Conservation (phyloP, 2,113 vertebrate genomes). For the Helogale parvula region DNA sequence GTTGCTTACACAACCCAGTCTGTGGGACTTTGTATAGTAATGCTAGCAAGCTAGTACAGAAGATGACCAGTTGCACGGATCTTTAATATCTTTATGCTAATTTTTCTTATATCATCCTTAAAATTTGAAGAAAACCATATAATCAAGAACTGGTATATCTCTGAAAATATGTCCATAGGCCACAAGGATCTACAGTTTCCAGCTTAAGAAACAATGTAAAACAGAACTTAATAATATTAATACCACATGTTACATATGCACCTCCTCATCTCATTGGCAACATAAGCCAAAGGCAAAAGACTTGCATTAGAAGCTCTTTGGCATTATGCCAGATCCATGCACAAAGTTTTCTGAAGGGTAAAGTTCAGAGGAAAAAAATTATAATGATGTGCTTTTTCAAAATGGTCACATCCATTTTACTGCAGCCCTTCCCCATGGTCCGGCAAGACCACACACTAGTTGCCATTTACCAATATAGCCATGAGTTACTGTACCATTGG, state of each 20-base stretch:
- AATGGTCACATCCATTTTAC: slow-evolving; percentile 7
- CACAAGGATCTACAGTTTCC: slow-evolving; percentile 55
- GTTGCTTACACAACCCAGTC: not conserved
- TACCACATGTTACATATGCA: slow-evolving; percentile 53
- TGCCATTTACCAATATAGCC: not conserved
- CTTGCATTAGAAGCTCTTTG: slow-evolving; percentile 37
- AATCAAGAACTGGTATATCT: not conserved
- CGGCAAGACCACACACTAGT: slow-evolving; percentile 63
- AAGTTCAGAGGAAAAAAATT: slow-evolving; percentile 52
- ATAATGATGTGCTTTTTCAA: slow-evolving; percentile 56
- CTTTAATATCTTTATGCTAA: not conserved
- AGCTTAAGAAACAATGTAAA: slow-evolving; percentile 63
- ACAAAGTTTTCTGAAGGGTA: slow-evolving; percentile 42
- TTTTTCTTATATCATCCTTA: not conserved
- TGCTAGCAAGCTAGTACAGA: not conserved
- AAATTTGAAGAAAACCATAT: not conserved
- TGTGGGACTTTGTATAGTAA: not conserved
- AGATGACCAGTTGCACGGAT: not conserved
- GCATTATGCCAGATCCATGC: slow-evolving; percentile 13
- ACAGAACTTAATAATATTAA: slow-evolving; percentile 55
- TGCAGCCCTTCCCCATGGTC: not conserved
- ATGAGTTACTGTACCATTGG: not conserved
- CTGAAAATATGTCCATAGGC: slow-evolving; percentile 17
- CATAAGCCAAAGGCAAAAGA: slow-evolving; percentile 50
- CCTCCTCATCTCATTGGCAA: slow-evolving; percentile 28